Evolutionary conservation across 1,140 invertebrate species (phyloP).

Genomic region (Pogonognathellus flavescens): DNA sequence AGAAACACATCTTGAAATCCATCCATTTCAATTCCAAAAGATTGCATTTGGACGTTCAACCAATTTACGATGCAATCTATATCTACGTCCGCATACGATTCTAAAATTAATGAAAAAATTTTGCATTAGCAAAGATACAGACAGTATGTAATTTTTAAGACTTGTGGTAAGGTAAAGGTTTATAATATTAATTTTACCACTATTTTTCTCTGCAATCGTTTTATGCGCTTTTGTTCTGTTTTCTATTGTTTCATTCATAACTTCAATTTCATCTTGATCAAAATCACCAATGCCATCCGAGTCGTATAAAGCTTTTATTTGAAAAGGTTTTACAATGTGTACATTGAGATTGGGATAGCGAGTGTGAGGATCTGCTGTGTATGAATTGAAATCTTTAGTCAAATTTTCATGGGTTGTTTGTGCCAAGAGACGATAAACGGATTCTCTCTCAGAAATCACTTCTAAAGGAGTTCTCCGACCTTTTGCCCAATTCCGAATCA

Average conservation of each 20-base stretch:
- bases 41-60: slow-evolving; percentile 24
- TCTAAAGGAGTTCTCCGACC: slow-evolving; percentile 69
- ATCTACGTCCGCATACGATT: background rate
- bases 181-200: no score
- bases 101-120: no score
- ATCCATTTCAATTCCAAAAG: slow-evolving; percentile 42
- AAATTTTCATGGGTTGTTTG: slow-evolving; percentile 75
- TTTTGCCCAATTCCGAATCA: slow-evolving; percentile 72
- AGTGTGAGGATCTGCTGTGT: slow-evolving; percentile 71
- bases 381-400: slow-evolving; percentile 70
- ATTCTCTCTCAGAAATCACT: slow-evolving; percentile 73
- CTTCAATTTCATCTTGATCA: slow-evolving; percentile 14
- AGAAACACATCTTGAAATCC: slow-evolving; percentile 73
- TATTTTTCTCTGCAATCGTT: background rate
- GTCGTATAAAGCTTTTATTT: slow-evolving; percentile 62
- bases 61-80: slow-evolving; percentile 38
- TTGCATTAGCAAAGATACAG: no score
- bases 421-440: slow-evolving; percentile 72
- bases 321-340: slow-evolving; percentile 55
- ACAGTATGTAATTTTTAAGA: no score
- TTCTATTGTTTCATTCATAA: slow-evolving; percentile 33
- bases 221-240: background rate
- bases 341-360: slow-evolving; percentile 69
- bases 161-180: no score
- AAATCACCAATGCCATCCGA: slow-evolving; percentile 58